phyloP scores from a whole-genome alignment of 2,113 vertebrate genomes.

The Lycaon pictus region DNA sequence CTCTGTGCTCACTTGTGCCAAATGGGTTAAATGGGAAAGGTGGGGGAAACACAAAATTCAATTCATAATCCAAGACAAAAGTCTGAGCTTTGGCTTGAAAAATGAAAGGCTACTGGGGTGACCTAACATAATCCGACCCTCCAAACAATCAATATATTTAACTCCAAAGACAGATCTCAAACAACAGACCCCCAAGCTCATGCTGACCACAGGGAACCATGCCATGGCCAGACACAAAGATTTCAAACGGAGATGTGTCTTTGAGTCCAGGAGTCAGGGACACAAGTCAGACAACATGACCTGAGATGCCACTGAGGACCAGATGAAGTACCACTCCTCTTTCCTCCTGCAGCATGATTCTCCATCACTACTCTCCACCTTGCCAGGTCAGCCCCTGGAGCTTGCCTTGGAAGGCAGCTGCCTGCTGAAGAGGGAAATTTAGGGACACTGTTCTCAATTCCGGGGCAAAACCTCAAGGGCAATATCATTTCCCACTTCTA shows the following conservation, averaged over 20 bases:
- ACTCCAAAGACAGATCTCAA: background rate
- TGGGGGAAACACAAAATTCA: background rate
- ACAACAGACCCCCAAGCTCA: background rate
- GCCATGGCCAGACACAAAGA: background rate
- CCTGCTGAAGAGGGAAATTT: background rate
- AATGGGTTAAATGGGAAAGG: background rate
- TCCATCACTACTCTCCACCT: background rate
- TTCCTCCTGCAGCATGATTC: background rate
- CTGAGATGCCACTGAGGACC: accelerated
- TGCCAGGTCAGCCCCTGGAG: background rate
- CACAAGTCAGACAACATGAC: background rate
- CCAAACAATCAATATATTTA: background rate
- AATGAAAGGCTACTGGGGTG: background rate
- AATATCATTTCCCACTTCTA: background rate
- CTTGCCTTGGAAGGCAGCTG: background rate
- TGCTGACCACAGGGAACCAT: background rate
- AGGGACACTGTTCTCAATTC: background rate
- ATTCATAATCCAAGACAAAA: background rate
- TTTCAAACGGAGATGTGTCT: background rate
- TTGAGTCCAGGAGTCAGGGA: background rate
- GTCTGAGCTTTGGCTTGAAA: constrained; percentile 20
- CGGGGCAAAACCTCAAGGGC: background rate
- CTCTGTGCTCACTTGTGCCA: background rate
- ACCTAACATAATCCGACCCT: background rate
- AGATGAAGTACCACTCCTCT: accelerated